phyloP scores from a whole-genome alignment of 2,797 vertebrate genomes.

The Darevskia nairensis region DNA sequence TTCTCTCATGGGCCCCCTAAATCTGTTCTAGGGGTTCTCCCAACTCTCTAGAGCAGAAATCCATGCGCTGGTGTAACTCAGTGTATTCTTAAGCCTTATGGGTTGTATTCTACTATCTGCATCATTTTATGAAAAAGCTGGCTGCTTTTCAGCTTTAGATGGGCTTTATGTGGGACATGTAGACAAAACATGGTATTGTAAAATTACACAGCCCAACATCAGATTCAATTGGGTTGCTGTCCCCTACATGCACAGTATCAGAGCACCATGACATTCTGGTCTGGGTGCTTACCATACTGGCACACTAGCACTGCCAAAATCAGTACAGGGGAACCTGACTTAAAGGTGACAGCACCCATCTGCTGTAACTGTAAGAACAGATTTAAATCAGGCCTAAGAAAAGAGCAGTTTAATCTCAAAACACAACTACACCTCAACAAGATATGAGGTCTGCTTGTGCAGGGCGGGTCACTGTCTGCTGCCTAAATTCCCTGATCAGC shows the following conservation, averaged over 20 bases:
- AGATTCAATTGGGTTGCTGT: not conserved
- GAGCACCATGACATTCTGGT: not conserved
- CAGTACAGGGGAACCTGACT: not conserved
- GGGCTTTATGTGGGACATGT: not conserved
- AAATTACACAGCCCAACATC: not conserved
- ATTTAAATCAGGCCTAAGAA: not conserved
- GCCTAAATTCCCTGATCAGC: not conserved
- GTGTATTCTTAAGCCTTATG: too few species aligned
- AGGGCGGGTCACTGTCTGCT: too few species aligned
- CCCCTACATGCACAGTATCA: not conserved
- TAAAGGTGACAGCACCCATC: not conserved
- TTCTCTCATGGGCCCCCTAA: too few species aligned
- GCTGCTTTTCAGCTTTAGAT: not conserved
- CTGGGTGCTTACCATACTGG: not conserved
- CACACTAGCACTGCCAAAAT: not conserved
- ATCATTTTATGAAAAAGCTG: not conserved
- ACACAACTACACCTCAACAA: not conserved
- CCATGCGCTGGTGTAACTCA: too few species aligned
- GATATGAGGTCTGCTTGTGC: not conserved
- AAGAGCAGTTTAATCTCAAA: not conserved
- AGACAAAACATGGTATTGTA: not conserved
- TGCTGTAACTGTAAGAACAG: not conserved
- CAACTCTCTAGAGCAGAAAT: too few species aligned
- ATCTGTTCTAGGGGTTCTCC: too few species aligned
- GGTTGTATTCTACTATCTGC: too few species aligned